A percentile compares a stretch with the other conserved stretches of the same genome.
Conservation (phyloP, 2,797 vertebrate genomes). For the Anas georgica region DNA sequence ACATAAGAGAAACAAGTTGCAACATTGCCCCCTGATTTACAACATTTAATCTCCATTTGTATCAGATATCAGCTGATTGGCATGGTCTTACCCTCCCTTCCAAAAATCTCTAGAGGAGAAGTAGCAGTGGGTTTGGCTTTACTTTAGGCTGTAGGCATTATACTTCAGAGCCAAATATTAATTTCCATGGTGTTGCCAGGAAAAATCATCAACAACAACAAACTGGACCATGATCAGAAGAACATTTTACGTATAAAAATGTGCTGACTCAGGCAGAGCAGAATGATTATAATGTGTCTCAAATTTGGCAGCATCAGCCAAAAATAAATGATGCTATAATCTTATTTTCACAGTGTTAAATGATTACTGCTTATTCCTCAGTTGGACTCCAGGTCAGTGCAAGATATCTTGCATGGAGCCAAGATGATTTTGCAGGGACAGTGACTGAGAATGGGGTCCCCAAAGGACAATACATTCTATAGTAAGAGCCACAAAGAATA, state of each 20-base stretch:
- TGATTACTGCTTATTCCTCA: accelerated
- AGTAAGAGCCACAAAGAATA: background rate
- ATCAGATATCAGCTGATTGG: background rate
- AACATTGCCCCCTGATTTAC: background rate
- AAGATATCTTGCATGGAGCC: background rate
- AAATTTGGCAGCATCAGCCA: background rate
- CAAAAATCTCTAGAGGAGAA: background rate
- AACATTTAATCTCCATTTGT: background rate
- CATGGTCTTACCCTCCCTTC: background rate
- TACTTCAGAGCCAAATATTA: background rate
- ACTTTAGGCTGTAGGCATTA: background rate
- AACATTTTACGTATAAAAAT: background rate
- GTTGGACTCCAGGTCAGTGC: background rate
- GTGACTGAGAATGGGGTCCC: background rate
- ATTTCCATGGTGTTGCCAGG: background rate
- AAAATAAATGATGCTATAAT: background rate
- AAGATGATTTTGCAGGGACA: background rate
- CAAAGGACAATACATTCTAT: background rate
- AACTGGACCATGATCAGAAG: background rate
- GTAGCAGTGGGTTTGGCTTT: background rate
- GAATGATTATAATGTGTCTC: background rate
- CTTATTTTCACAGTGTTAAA: background rate
- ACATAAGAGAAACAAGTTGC: background rate
- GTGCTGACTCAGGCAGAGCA: background rate
- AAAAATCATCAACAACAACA: background rate